phyloP scores from a whole-genome alignment of 2,113 vertebrate genomes.

The Zosterops japonicus region DNA sequence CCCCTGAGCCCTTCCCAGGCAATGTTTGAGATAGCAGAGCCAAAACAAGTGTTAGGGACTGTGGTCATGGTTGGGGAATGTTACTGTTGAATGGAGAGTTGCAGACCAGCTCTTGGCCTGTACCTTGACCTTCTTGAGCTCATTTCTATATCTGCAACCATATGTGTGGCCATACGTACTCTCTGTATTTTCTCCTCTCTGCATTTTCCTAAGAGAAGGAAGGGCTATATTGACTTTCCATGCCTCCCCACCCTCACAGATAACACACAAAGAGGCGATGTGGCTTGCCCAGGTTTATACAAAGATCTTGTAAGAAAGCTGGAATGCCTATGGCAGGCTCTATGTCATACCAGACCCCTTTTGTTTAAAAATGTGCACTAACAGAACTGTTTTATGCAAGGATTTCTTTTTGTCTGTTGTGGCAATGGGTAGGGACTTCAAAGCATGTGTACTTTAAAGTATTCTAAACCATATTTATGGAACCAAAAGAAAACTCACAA shows the following conservation, averaged over 20 bases:
- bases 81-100: background rate
- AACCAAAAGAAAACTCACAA: background rate
- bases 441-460: background rate
- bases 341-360: accelerated
- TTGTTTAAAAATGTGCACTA: background rate
- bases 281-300: background rate
- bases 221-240: background rate
- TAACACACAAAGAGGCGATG: background rate
- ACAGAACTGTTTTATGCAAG: background rate
- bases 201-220: background rate
- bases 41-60: background rate
- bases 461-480: background rate
- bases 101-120: background rate
- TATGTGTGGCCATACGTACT: background rate
- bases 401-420: background rate
- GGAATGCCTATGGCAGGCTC: background rate
- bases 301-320: background rate
- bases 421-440: background rate
- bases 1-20: background rate
- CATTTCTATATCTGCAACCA: background rate
- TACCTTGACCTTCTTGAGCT: background rate
- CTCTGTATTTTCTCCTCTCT: background rate
- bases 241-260: background rate
- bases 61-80: background rate
- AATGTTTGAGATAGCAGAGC: background rate